Evolutionary conservation across 2,113 vertebrate species (phyloP).

Genomic region (Chaetodon auriga): DNA sequence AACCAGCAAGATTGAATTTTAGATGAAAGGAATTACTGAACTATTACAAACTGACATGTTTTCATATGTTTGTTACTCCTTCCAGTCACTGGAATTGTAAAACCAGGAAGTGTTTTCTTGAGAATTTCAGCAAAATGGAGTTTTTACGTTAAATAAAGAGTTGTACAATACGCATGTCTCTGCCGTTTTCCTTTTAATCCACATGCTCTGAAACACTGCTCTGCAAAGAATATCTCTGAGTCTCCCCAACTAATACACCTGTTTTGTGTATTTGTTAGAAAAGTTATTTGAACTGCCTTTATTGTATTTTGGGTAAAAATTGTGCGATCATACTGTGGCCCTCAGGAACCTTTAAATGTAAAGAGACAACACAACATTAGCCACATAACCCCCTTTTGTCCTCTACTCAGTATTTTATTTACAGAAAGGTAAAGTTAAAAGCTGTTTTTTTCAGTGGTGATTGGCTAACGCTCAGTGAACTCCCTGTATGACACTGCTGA

Average conservation of each 20-base stretch:
- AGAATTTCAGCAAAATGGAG: slow-evolving; percentile 78
- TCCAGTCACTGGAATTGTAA: slow-evolving; percentile 76
- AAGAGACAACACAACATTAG: neutral
- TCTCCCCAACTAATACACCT: neutral
- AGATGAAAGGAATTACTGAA: slow-evolving; percentile 79
- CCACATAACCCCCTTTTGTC: neutral
- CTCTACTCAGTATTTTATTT: neutral
- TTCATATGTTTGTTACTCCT: slow-evolving; percentile 75
- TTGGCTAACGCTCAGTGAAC: too few species aligned
- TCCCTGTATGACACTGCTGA: neutral
- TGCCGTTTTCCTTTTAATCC: neutral
- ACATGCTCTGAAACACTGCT: neutral
- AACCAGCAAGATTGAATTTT: slow-evolving; percentile 72
- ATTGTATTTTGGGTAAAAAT: neutral
- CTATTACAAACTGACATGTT: slow-evolving; percentile 71
- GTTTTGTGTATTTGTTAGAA: neutral
- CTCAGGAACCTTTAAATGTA: neutral
- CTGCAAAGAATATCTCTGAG: too few species aligned
- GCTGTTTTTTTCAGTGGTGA: too few species aligned
- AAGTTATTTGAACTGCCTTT: neutral
- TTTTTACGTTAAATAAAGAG: slow-evolving; percentile 93
- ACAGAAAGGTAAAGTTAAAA: neutral
- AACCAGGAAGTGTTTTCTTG: slow-evolving; percentile 72
- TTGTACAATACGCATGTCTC: slow-evolving; percentile 79
- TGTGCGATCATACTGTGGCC: neutral